Base-by-base conservation (phyloP, 2,113 vertebrate species). In the Pomatostomus ruficeps region DNA sequence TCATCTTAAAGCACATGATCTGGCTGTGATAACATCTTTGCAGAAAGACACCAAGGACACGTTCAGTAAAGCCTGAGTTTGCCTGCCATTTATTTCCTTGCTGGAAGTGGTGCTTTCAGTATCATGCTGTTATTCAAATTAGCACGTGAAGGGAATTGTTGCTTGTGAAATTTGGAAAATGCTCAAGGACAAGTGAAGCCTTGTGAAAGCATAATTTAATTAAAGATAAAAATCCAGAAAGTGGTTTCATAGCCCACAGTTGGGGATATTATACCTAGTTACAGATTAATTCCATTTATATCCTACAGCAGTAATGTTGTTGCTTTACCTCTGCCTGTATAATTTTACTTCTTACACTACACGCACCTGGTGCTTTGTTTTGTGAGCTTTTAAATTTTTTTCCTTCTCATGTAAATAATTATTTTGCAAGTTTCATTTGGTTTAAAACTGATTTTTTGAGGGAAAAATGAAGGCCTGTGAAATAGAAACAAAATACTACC, bases 121-220 rank as follows among this genome's bases (percentile, higher is more conserved):
- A 52, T 59, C 66, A 80, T 29, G 72, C 28, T 70, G 29, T 62
- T 91, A 88, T 75, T 93, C 18, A 72, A 85, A 95, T 85, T 43
- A 88, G 8, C n/a, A 75, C 75, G 20, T 89, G 88, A 87, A 77
- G 40, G 21, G 20, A 84, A 85, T 29, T 63, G 8, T n/a, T 74
- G 61, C 48, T 57, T 70, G 22, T 3, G 3, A 85, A 94, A 89
- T 51, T 61, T 58, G 85, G 52, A 77, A 84, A 92, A 84, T 42
- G 46, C 67, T 92, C 52, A 92, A 93, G 36, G 45, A 95, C 26
- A 91, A 93, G 22, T 25, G 25, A 92, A 84, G 26, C 7, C 33
- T 55, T 66, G 8, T 55, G 46, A 91, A 86, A 85, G 35, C 6
- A 78, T 24, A 89, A 68, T 61, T 36, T 71, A 86, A 52, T 58